Percentiles rank a stretch among this genome's conserved stretches.
These are phyloP conservation scores for Dynastes hyllus DNA, from an alignment of 2,888 invertebrate species.

Conservation along the genomic window DNA sequence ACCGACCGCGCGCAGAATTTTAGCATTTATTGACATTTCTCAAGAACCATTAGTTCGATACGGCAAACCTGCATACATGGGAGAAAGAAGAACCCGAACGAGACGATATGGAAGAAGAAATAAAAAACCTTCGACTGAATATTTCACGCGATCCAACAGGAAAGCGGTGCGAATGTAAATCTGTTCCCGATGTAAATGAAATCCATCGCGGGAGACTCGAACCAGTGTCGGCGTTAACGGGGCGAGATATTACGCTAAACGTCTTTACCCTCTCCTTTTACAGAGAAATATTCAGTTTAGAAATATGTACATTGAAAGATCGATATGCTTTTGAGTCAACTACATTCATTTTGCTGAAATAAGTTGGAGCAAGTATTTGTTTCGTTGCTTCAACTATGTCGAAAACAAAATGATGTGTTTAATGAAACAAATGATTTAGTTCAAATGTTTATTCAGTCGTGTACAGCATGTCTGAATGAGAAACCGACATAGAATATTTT, in stretches of 20 bases:
- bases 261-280: conserved; percentile 56
- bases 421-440: too few relatives aligned
- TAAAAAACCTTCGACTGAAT: conserved; percentile 66
- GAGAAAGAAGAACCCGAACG: too few relatives aligned
- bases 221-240: conserved; percentile 66
- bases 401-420: too few relatives aligned
- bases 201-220: conserved; percentile 67
- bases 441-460: too few relatives aligned
- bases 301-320: too few relatives aligned
- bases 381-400: too few relatives aligned
- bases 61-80: conserved; percentile 53
- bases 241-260: conserved; percentile 60
- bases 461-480: too few relatives aligned
- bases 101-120: conserved; percentile 55
- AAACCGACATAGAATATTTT: too few relatives aligned
- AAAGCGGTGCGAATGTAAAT: conserved; percentile 68
- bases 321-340: too few relatives aligned
- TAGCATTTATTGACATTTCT: conserved; percentile 67
- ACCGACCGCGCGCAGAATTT: conserved; percentile 57
- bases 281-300: too few relatives aligned
- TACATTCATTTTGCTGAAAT: too few relatives aligned
- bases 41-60: conserved; percentile 66
- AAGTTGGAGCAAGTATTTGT: too few relatives aligned
- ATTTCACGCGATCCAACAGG: conserved; percentile 64
- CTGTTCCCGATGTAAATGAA: conserved; percentile 70